phyloP scores from a whole-genome alignment of 2,113 vertebrate genomes.

The Channa argus region DNA sequence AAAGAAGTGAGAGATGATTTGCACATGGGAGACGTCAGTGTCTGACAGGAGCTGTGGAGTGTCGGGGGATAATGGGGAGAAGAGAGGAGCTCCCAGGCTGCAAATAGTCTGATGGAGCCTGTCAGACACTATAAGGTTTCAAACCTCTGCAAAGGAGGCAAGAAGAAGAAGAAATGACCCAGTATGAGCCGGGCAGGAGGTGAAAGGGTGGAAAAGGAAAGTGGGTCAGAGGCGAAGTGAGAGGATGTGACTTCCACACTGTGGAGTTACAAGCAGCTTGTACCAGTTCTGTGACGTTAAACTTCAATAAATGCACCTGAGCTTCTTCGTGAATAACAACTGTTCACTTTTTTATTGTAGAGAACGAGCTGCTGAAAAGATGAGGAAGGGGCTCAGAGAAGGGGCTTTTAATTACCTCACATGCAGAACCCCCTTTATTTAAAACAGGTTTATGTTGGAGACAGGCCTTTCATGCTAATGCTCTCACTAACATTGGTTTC shows the following conservation, averaged over 20 bases:
- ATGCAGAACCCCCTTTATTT: too few relatives aligned
- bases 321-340: too few relatives aligned
- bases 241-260: neutral
- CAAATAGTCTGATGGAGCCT: constrained; percentile 55
- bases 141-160: constrained; percentile 31
- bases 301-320: neutral
- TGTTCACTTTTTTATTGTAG: too few relatives aligned
- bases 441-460: too few relatives aligned
- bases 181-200: constrained; percentile 1
- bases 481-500: too few relatives aligned
- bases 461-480: too few relatives aligned
- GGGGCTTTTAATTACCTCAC: too few relatives aligned
- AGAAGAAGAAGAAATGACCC: constrained; percentile 24
- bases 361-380: too few relatives aligned
- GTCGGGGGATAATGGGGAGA: constrained; percentile 31
- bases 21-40: constrained; percentile 33
- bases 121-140: constrained; percentile 68
- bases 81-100: constrained; percentile 11
- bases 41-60: constrained; percentile 40
- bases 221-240: neutral
- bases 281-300: constrained; percentile 3
- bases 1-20: constrained; percentile 30
- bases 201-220: neutral
- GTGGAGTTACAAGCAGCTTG: constrained; percentile 23
- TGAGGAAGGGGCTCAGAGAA: too few relatives aligned